Evolutionary conservation across 2,113 vertebrate genomes (phyloP).

Genomic region (Megaptera novaeangliae): DNA sequence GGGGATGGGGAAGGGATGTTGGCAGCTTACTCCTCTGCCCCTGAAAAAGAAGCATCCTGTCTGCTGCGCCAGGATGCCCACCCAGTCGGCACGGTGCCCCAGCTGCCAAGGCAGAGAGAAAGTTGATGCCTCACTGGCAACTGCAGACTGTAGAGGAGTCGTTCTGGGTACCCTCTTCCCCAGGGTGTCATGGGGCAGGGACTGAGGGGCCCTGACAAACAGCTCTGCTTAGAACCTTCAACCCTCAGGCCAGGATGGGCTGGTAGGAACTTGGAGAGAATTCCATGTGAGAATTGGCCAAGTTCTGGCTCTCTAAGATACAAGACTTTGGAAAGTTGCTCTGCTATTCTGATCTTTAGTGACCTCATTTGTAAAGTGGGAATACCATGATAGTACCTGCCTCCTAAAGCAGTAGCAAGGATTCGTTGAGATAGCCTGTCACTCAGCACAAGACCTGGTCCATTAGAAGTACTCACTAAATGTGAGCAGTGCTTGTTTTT

Average conservation of each 20-base stretch:
- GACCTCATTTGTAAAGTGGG: neutral
- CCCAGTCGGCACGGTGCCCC: neutral
- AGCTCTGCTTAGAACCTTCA: neutral
- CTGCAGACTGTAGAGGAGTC: neutral
- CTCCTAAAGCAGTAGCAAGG: neutral
- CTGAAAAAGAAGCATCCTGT: conserved; percentile 50
- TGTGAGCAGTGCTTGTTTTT: neutral
- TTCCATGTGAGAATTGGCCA: neutral
- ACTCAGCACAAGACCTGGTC: neutral
- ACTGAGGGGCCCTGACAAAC: neutral
- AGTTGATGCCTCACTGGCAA: neutral
- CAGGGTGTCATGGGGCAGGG: neutral
- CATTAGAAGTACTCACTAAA: neutral
- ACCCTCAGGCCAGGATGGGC: neutral
- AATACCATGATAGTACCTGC: neutral
- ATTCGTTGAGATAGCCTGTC: neutral
- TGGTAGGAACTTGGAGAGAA: neutral
- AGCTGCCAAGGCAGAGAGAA: neutral
- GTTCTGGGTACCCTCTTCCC: neutral
- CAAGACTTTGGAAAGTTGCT: neutral
- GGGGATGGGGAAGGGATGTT: neutral
- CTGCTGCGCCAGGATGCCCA: neutral
- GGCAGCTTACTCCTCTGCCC: conserved; percentile 25
- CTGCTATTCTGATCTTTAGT: neutral
- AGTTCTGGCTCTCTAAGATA: neutral